Conservation (phyloP, 2,797 vertebrate species). For the Percopsis omiscomaycus region DNA sequence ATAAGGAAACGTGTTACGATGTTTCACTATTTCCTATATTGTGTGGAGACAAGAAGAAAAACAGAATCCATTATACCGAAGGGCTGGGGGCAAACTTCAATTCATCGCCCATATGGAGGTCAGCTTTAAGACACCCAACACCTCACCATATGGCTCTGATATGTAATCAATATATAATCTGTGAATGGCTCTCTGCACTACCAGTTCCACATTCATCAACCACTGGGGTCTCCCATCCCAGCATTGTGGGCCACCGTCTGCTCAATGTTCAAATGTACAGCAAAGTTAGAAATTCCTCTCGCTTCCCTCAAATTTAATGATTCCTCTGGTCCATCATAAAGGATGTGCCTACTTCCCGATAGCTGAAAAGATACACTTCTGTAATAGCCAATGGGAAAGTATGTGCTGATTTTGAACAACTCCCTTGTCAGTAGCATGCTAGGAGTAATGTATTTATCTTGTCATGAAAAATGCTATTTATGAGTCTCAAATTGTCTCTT, state of each 20-base stretch:
- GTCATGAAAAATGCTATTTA: too few species aligned
- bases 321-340: too few species aligned
- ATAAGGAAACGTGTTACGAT: too few species aligned
- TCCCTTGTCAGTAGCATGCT: neutral
- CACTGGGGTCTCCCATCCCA: conserved; percentile 43
- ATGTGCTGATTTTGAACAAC: neutral
- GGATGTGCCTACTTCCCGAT: neutral
- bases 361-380: neutral
- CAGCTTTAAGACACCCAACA: conserved; percentile 57
- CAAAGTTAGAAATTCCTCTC: too few species aligned
- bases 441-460: too few species aligned
- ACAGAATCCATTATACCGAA: conserved; percentile 11
- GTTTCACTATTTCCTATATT: neutral
- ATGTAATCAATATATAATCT: conserved; percentile 77
- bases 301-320: too few species aligned
- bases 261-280: conserved; percentile 26
- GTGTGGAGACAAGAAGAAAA: neutral
- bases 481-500: conserved; percentile 28
- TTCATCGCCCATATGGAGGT: conserved; percentile 53
- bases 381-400: too few species aligned
- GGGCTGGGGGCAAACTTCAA: conserved; percentile 27
- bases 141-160: conserved; percentile 54
- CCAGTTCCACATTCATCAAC: conserved; percentile 65
- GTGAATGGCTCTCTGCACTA: conserved; percentile 58
- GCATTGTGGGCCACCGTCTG: conserved; percentile 30